Base-by-base conservation (phyloP, 2,113 vertebrate genomes). In the Burhinus oedicnemus region DNA sequence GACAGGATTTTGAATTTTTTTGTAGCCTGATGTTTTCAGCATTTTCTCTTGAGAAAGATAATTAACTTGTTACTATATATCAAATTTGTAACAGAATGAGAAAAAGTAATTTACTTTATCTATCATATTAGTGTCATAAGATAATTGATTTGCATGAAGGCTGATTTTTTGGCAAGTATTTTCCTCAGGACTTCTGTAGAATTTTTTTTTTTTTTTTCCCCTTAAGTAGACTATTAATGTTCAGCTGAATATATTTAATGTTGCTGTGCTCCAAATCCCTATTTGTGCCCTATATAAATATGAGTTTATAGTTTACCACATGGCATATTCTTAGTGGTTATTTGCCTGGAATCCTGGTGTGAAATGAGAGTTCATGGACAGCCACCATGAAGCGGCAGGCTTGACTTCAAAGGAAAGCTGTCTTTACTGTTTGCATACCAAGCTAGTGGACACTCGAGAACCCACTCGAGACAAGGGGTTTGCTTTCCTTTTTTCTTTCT, bases 91-190 rank as follows among this genome's bases (percentile, higher is more conserved):
- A 38, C 6, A 36, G 21, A 86, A 54, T 25, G 21, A 68, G 54
- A 60, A 64, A 75, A 87, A 55, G 8, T 49, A 32, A 65, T 83
- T 69, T 44, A 15, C 17, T 38, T 55, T 90, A 80, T 45, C 19
- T 72, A 3, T 72, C 44, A 7, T 44, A 29, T 82, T 62, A 86
- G 6, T 71, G 6, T 49, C 30, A 23, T 58, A 55, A 76, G 27
- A n/a, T 34, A 65, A 69, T 47, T 58, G 78, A 49, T 69, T 69
- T 27, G 54, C 3, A 1, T n/a, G 30, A 79, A 83, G 26, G 27
- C 18, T 69, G 34, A 58, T 36, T 42, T 91, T 91, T 91, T 95
- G 78, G 80, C 69, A 95, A 95, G 82, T 72, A 64, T 61, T 51
- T 80, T 89, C 87, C 58, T 79, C 71, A 70, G 83, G 49, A 83